Percentiles rank a stretch among this genome's conserved stretches.
Evolutionary conservation across 1,140 invertebrate genomes (phyloP).

Genomic region (Drosophila virilis): DNA sequence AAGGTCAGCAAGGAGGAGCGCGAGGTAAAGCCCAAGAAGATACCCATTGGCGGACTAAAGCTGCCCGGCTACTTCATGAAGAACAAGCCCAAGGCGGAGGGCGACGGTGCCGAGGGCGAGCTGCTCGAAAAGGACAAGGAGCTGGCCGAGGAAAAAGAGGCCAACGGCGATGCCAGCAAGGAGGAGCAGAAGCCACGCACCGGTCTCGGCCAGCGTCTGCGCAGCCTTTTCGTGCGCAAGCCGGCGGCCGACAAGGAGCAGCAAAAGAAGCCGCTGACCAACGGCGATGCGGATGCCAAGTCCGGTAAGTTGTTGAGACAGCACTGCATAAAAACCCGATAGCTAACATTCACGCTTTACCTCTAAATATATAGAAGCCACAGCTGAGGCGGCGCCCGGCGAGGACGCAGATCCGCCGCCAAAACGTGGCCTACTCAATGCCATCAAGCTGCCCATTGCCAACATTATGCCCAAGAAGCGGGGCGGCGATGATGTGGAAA

Average conservation of each 20-base stretch:
- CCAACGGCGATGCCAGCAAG: constrained; percentile 66
- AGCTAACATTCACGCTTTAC: not conserved
- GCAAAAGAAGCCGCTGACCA: constrained; percentile 63
- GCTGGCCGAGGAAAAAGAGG: constrained; percentile 59
- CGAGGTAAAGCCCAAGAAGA: constrained; percentile 91
- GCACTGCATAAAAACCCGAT: too few relatives aligned
- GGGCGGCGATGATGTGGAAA: constrained; percentile 84
- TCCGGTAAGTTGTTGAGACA: constrained; percentile 62
- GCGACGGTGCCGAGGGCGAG: constrained; percentile 84
- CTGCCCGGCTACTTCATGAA: constrained; percentile 92
- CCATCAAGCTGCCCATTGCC: constrained; percentile 87
- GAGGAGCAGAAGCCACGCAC: constrained; percentile 72
- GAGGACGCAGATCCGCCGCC: constrained; percentile 64
- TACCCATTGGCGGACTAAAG: constrained; percentile 92
- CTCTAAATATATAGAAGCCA: constrained; percentile 58
- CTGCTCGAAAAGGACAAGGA: constrained; percentile 83
- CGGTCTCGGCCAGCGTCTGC: constrained; percentile 72
- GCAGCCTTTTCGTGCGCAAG: constrained; percentile 77
- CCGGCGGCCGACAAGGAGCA: constrained; percentile 72
- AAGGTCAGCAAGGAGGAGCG: constrained; percentile 88
- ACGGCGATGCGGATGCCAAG: constrained; percentile 76
- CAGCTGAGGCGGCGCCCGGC: constrained; percentile 85
- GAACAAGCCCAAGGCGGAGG: constrained; percentile 86
- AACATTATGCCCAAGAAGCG: constrained; percentile 87
- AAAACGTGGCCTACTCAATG: constrained; percentile 86